These are phyloP conservation scores for Panurus biarmicus DNA, from an alignment of 2,113 vertebrate species.

Conservation along the genomic window DNA sequence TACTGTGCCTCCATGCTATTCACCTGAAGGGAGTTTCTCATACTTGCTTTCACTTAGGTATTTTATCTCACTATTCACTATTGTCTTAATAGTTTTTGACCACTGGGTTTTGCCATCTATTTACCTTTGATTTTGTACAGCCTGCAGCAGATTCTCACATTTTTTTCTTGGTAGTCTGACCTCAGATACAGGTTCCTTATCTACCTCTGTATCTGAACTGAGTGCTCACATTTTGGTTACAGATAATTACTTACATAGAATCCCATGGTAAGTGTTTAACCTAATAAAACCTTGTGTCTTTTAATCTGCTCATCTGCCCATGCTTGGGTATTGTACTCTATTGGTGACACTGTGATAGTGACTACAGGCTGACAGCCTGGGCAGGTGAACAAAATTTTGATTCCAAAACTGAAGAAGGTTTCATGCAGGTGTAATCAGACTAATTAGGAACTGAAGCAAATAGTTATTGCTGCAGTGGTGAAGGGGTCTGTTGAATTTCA, in stretches of 20 bases:
- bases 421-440: background rate
- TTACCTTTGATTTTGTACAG: background rate
- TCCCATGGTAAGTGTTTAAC: background rate
- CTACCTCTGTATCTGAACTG: background rate
- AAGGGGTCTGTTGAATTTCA: background rate
- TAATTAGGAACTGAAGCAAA: background rate
- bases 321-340: background rate
- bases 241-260: background rate
- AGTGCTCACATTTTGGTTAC: background rate
- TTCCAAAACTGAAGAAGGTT: background rate
- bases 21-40: background rate
- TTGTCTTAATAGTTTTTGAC: background rate
- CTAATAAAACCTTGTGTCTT: background rate
- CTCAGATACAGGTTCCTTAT: background rate
- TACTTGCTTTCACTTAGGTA: background rate
- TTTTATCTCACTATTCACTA: background rate
- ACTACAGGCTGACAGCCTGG: background rate
- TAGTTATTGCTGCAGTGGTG: background rate
- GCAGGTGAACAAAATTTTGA: background rate
- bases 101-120: background rate
- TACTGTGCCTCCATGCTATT: background rate
- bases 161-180: background rate
- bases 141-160: background rate
- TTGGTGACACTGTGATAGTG: background rate
- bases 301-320: background rate